Conservation (phyloP, 2,797 vertebrate species). For the Semotilus atromaculatus region DNA sequence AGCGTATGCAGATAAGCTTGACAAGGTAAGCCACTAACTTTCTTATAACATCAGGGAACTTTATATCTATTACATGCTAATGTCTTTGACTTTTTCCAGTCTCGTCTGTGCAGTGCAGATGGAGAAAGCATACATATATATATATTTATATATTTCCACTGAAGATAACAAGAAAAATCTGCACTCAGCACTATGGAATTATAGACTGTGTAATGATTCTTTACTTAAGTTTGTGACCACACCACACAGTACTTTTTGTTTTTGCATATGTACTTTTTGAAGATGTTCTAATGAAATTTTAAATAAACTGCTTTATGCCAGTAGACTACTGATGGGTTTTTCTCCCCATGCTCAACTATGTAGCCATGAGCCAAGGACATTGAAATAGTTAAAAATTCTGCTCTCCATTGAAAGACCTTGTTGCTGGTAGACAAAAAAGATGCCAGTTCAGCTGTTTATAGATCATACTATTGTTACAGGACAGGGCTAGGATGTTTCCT, state of each 20-base stretch:
- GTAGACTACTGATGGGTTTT: conserved; percentile 20
- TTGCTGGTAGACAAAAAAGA: not conserved
- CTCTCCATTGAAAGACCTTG: not conserved
- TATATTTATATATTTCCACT: conserved; percentile 11
- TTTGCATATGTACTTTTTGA: conserved; percentile 39
- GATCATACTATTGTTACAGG: not conserved
- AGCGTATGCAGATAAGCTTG: conserved; percentile 90
- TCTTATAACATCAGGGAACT: conserved; percentile 60
- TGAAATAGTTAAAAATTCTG: conserved; percentile 8
- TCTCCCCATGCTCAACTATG: not conserved
- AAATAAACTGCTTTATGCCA: conserved; percentile 51
- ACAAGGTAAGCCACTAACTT: conserved; percentile 82
- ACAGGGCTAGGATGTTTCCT: not conserved
- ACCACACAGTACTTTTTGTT: conserved; percentile 31
- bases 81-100: conserved; percentile 58
- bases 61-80: conserved; percentile 31
- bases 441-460: not conserved
- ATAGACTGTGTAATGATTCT: conserved; percentile 34
- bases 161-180: conserved; percentile 11
- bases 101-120: conserved; percentile 26
- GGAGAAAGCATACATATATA: not conserved
- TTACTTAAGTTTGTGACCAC: conserved; percentile 36
- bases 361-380: not conserved
- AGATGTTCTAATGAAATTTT: conserved; percentile 57
- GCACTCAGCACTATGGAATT: conserved; percentile 26